Base-by-base conservation (phyloP, 2,113 vertebrate genomes). In the Actinemys pallida region DNA sequence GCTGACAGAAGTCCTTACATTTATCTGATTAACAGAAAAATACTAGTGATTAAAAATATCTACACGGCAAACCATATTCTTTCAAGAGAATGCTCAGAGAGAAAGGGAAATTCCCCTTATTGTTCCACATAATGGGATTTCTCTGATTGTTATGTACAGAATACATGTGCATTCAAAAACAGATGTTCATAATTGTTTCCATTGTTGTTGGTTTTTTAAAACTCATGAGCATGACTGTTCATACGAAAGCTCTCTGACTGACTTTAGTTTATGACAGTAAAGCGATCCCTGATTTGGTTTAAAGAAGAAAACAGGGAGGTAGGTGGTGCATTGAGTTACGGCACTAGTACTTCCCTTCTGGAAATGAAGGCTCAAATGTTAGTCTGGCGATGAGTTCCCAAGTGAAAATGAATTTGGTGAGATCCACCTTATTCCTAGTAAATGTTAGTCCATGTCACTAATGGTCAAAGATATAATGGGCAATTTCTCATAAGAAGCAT, bases 111-210 rank as follows among this genome's bases (percentile, higher is more conserved):
- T 94, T 93, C 96, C 88, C 76, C 94, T 84, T 92, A 89, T 89
- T 95, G 84, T 94, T 91, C 92, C 90, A 93, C 95, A 97, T 97
- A 97, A 97, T 94, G 94, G 83, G 72, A 89, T 95, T 96, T 91
- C 16, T 76, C 93, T 27, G 7, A 94, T 88, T 91, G 92, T 95
- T 92, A 92, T 93, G 89, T 94, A 90, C 95, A 97, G 95, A 98
- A 97, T 95, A 96, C 95, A 97, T 94, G 96, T 59, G 89, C 93
- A 93, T 91, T 96, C 84, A 85, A 93, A 94, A 89, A 45, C 90
- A 91, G 92, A 95, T 81, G 92, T 89, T 75, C 83, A 69, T 87
- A 53, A 93, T 90, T 89, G 92, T 89, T 86, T 92, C 53, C 39
- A 42, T 90, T 93, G 78, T 94, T 95, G 20, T n/a, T 84, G 78